Percentiles rank a stretch among this genome's conserved stretches.
phyloP scores from a whole-genome alignment of 2,113 vertebrate species.

The Cygnus atratus region DNA sequence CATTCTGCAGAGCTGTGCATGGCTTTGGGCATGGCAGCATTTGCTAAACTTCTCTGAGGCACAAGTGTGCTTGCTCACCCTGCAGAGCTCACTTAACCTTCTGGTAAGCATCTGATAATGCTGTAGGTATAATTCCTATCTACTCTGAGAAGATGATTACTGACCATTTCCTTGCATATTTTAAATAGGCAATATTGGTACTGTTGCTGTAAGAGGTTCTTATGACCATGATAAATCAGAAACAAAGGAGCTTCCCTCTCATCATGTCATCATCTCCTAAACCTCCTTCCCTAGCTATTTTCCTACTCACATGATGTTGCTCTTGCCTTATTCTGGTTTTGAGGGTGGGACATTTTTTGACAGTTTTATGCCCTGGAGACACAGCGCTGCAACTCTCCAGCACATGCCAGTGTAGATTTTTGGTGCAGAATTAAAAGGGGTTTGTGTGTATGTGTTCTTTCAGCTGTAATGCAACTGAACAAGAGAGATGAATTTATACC shows the following conservation, averaged over 20 bases:
- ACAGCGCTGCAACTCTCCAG: background rate
- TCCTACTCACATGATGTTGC: accelerated
- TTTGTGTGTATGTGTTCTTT: background rate
- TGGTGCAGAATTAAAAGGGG: background rate
- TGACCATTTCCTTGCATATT: background rate
- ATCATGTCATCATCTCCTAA: background rate
- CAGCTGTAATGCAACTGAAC: background rate
- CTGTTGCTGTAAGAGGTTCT: accelerated
- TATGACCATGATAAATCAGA: accelerated
- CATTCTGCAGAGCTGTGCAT: background rate
- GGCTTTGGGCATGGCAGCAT: background rate
- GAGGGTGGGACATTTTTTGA: background rate
- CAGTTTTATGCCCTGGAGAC: accelerated
- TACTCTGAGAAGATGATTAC: background rate
- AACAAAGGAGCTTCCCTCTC: background rate
- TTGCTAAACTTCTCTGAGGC: background rate
- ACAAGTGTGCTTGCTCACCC: background rate
- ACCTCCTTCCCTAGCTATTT: background rate
- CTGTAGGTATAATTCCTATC: background rate
- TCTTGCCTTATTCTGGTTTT: background rate
- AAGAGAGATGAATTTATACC: background rate
- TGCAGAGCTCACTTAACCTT: background rate
- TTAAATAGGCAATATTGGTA: background rate
- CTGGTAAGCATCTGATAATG: background rate
- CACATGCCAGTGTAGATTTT: accelerated